Conservation (phyloP, 2,797 vertebrate species). For the Sitta carolinensis region DNA sequence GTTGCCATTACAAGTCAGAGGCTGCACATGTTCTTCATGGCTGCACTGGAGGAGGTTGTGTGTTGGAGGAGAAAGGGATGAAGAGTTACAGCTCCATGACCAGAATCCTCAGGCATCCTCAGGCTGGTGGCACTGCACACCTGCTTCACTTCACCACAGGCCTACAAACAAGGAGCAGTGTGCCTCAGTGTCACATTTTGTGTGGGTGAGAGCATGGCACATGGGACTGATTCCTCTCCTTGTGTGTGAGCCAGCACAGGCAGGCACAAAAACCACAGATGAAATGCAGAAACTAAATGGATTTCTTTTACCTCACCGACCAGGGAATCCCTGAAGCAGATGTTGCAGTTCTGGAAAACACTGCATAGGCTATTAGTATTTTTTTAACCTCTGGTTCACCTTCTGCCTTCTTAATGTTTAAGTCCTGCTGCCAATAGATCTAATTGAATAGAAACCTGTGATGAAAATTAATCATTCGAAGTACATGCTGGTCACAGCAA, state of each 20-base stretch:
- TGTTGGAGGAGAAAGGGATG: not conserved
- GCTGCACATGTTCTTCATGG: not conserved
- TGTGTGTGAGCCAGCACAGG: not conserved
- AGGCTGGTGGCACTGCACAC: not conserved
- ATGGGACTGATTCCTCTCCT: not conserved
- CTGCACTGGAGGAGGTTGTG: not conserved
- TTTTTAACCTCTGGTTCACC: constrained; percentile 21
- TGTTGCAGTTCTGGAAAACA: not conserved
- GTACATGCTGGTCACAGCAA: constrained; percentile 1
- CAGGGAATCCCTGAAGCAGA: not conserved
- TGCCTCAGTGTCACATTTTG: not conserved
- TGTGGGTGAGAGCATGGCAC: not conserved
- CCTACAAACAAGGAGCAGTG: not conserved
- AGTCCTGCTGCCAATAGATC: not conserved
- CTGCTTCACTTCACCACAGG: not conserved
- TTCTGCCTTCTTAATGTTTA: not conserved
- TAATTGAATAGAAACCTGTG: constrained; percentile 39
- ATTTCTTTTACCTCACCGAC: not conserved
- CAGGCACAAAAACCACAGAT: not conserved
- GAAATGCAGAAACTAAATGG: not conserved
- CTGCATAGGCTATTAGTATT: not conserved
- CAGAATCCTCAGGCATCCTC: not conserved
- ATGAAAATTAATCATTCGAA: constrained; percentile 41
- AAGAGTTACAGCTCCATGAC: not conserved
- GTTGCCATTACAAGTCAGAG: not conserved